Conservation (phyloP, 2,888 invertebrate genomes). For the Vandiemenella viatica region DNA sequence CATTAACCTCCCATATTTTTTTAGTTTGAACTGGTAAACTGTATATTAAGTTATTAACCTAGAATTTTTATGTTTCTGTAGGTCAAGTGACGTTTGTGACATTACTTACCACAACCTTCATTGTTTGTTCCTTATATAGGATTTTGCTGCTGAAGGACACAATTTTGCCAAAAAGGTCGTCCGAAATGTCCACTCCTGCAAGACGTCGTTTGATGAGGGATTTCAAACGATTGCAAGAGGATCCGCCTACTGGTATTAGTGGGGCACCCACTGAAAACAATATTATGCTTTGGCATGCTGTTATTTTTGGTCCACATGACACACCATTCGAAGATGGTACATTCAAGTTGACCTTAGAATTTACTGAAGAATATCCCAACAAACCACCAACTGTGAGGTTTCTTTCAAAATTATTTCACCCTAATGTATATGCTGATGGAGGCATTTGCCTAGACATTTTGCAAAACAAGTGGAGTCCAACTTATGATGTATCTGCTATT, state of each 20-base stretch:
- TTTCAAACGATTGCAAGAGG: constrained; percentile 67
- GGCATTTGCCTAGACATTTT: constrained; percentile 98
- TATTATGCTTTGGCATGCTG: constrained; percentile 99
- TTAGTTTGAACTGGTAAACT: too few relatives aligned
- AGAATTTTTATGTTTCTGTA: too few relatives aligned
- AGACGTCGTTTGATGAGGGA: not conserved
- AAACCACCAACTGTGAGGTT: constrained; percentile 99
- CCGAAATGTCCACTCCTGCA: not conserved
- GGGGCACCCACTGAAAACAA: constrained; percentile 99
- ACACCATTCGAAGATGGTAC: constrained; percentile 98
- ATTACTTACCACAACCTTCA: too few relatives aligned
- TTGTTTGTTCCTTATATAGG: too few relatives aligned
- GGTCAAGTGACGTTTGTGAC: too few relatives aligned
- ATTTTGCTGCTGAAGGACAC: too few relatives aligned
- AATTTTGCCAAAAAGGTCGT: too few relatives aligned
- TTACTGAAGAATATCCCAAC: constrained; percentile 99
- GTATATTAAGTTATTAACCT: too few relatives aligned
- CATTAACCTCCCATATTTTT: too few relatives aligned
- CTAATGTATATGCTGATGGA: constrained; percentile 98
- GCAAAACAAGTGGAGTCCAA: constrained; percentile 99
- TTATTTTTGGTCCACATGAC: constrained; percentile 99
- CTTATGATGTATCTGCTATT: constrained; percentile 99
- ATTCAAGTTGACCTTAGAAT: constrained; percentile 98
- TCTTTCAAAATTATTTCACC: constrained; percentile 99
- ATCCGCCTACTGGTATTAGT: constrained; percentile 98